These are phyloP conservation scores for Turnix velox DNA, from an alignment of 2,113 vertebrate species.

Conservation along the genomic window DNA sequence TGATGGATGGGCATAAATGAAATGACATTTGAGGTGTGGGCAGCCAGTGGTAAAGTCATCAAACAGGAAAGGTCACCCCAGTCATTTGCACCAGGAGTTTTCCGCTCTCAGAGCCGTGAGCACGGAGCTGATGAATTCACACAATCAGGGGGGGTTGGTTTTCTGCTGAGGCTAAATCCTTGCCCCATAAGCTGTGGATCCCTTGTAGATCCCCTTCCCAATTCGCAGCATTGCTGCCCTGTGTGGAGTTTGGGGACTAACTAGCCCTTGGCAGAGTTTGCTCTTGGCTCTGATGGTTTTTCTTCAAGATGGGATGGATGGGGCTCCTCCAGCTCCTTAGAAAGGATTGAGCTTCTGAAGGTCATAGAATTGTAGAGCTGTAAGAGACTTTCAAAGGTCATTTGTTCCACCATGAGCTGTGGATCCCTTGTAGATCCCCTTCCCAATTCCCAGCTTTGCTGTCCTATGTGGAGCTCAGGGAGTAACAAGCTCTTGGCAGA, in stretches of 20 bases:
- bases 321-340: background rate
- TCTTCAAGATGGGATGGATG: background rate
- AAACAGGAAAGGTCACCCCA: background rate
- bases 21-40: background rate
- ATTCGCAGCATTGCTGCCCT: background rate
- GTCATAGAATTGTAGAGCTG: too few relatives aligned
- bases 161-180: background rate
- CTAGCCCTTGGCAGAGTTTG: background rate
- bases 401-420: background rate
- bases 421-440: background rate
- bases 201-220: background rate
- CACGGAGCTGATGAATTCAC: background rate
- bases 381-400: too few relatives aligned
- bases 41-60: slow-evolving; percentile 27
- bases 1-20: slow-evolving; percentile 19
- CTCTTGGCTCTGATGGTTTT: background rate
- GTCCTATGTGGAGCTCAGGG: background rate
- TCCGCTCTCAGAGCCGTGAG: background rate
- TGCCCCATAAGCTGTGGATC: background rate
- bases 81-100: slow-evolving; percentile 5
- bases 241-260: background rate
- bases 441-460: background rate
- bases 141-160: background rate
- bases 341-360: too few relatives aligned
- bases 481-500: background rate